phyloP scores from a whole-genome alignment of 1,140 invertebrate genomes.

The Lordiphosa mommai region DNA sequence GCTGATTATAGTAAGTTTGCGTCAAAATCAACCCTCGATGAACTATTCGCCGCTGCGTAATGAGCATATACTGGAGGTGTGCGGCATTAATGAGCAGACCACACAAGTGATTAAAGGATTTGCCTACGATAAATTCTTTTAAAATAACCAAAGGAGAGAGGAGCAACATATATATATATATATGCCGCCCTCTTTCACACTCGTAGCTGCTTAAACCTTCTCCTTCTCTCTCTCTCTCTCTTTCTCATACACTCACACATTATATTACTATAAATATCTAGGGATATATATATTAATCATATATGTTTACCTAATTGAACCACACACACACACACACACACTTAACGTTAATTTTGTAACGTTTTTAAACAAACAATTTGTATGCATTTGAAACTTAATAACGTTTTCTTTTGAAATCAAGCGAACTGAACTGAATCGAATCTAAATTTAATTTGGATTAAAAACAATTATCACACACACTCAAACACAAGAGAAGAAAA shows the following conservation, averaged over 20 bases:
- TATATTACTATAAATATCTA: too few relatives aligned
- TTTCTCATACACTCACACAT: too few relatives aligned
- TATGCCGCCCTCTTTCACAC: not conserved
- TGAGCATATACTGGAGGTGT: constrained; percentile 70
- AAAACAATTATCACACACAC: constrained; percentile 55
- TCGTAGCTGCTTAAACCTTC: too few relatives aligned
- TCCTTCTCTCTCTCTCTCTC: too few relatives aligned
- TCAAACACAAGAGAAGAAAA: constrained; percentile 14
- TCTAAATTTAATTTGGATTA: constrained; percentile 76
- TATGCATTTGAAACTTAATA: constrained; percentile 40
- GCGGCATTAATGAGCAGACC: constrained; percentile 59
- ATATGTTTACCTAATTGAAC: too few relatives aligned
- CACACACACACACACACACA: not conserved
- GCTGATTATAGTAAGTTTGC: constrained; percentile 61
- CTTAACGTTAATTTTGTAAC: constrained; percentile 9
- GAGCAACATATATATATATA: not conserved
- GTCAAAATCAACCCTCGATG: constrained; percentile 52
- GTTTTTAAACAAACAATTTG: constrained; percentile 24
- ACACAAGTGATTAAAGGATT: constrained; percentile 62
- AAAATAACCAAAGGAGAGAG: not conserved
- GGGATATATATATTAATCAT: too few relatives aligned
- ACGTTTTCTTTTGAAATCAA: constrained; percentile 55
- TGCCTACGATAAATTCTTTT: constrained; percentile 40
- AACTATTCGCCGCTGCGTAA: constrained; percentile 32
- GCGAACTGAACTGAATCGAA: constrained; percentile 68